Conservation (phyloP, 2,113 vertebrate species). For the Choloepus hoffmanni region DNA sequence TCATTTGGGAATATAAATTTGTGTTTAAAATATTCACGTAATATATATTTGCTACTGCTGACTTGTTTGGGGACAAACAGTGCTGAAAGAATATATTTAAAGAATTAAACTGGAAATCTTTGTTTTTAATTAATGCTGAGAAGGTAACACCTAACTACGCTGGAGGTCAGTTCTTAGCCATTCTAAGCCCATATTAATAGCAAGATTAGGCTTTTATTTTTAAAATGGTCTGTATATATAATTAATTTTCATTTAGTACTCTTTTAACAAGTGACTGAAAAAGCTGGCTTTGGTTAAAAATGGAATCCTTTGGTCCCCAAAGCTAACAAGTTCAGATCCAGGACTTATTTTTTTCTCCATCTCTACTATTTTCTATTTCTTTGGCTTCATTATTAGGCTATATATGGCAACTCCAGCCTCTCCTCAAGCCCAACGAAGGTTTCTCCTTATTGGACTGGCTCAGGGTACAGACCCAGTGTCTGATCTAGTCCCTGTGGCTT, state of each 20-base stretch:
- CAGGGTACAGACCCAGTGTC: neutral
- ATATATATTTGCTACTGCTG: neutral
- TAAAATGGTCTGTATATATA: constrained; percentile 39
- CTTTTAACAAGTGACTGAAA: neutral
- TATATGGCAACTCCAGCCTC: neutral
- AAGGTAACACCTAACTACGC: neutral
- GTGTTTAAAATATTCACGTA: neutral
- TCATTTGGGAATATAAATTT: neutral
- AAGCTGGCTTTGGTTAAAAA: neutral
- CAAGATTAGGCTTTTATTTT: neutral
- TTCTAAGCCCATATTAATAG: neutral
- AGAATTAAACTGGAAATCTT: neutral
- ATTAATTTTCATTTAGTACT: neutral
- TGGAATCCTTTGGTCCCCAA: neutral
- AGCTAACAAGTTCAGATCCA: neutral
- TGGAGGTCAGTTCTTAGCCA: neutral
- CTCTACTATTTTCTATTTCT: too few relatives aligned
- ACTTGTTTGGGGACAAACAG: neutral
- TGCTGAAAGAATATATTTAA: neutral
- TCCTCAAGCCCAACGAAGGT: too few relatives aligned
- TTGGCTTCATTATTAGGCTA: neutral
- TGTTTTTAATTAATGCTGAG: neutral
- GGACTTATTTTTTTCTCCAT: neutral
- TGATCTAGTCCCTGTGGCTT: neutral
- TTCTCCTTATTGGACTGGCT: neutral